Conservation (phyloP, 1,140 invertebrate genomes). For the Gonioctena quinquepunctata region DNA sequence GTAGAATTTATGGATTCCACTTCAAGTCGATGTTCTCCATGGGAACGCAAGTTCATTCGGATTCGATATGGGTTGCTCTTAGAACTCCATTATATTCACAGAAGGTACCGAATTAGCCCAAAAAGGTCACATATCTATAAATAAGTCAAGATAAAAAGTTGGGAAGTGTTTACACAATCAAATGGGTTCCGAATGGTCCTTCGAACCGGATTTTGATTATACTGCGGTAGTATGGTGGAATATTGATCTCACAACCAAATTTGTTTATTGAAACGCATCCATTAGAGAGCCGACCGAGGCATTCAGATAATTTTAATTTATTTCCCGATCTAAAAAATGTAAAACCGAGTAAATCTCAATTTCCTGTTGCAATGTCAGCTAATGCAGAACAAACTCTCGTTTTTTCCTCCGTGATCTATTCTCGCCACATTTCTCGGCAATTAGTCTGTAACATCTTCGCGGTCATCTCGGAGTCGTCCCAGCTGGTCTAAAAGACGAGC, state of each 20-base stretch:
- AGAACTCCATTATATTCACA: no score
- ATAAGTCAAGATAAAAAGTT: no score
- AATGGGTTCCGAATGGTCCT: background rate
- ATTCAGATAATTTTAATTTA: no score
- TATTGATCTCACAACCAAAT: no score
- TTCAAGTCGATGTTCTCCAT: background rate
- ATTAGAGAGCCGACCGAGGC: no score
- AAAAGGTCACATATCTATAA: no score
- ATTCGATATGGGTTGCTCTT: no score
- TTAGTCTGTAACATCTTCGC: background rate
- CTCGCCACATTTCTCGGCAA: background rate
- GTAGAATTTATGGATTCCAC: background rate
- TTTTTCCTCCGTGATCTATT: background rate
- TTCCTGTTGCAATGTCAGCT: background rate
- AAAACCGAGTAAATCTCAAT: background rate
- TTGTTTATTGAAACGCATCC: no score
- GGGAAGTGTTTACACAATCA: no score
- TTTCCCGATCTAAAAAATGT: no score
- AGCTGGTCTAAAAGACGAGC: background rate
- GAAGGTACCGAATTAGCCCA: no score
- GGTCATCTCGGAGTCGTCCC: background rate
- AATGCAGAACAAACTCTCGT: background rate
- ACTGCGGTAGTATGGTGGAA: no score
- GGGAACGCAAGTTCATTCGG: background rate
- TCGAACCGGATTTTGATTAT: background rate